These are phyloP conservation scores for Pampus argenteus DNA, from an alignment of 2,797 vertebrate species.

Conservation along the genomic window DNA sequence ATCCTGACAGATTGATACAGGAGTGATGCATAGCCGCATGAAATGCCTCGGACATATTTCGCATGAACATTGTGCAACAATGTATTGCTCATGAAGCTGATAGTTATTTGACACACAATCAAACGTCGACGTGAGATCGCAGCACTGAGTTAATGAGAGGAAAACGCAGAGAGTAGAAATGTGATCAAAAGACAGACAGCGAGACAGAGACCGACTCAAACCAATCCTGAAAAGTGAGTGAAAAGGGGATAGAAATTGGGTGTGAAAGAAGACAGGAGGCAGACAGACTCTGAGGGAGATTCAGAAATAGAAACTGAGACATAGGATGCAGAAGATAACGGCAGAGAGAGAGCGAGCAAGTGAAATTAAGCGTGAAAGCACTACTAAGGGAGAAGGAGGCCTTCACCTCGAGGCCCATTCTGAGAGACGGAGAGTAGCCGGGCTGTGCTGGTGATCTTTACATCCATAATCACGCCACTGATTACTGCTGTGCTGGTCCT, in stretches of 20 bases:
- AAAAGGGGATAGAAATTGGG: slow-evolving; percentile 24
- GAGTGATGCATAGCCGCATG: slow-evolving; percentile 51
- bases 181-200: slow-evolving; percentile 19
- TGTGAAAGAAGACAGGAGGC: slow-evolving; percentile 25
- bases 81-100: slow-evolving; percentile 39
- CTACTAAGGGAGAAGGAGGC: slow-evolving; percentile 41
- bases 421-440: slow-evolving; percentile 34
- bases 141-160: slow-evolving; percentile 12
- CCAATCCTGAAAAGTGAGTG: slow-evolving; percentile 22
- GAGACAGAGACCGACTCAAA: slow-evolving; percentile 19
- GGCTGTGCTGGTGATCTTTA: slow-evolving; percentile 53
- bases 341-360: slow-evolving; percentile 20
- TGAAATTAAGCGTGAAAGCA: slow-evolving; percentile 61
- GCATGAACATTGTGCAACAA: slow-evolving; percentile 37
- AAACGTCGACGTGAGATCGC: slow-evolving; percentile 26
- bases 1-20: slow-evolving; percentile 49
- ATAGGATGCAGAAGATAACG: slow-evolving; percentile 32
- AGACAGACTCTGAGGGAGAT: slow-evolving; percentile 30
- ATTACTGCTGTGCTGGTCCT: slow-evolving; percentile 61
- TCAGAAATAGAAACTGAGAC: slow-evolving; percentile 39
- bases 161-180: slow-evolving; percentile 6
- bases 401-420: slow-evolving; percentile 55
- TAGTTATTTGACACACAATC: slow-evolving; percentile 39
- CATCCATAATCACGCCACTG: slow-evolving; percentile 69
- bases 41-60: slow-evolving; percentile 32